Evolutionary conservation across 1,140 invertebrate genomes (phyloP).

Genomic region (Calliopsis andreniformis): DNA sequence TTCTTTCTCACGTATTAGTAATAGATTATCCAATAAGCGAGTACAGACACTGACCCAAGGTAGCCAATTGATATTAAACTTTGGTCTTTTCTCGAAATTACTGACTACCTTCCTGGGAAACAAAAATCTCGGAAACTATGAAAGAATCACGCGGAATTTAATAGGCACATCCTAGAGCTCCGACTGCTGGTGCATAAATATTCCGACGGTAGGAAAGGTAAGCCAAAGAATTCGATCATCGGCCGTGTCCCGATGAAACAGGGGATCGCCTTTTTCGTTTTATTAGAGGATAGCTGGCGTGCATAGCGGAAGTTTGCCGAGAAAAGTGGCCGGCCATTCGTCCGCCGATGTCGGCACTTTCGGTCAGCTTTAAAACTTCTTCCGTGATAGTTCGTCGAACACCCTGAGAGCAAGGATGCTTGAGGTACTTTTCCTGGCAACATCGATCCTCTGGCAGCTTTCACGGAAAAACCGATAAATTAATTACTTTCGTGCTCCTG

Average conservation of each 20-base stretch:
- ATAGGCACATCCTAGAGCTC: not conserved
- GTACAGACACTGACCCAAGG: too few relatives aligned
- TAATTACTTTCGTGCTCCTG: slow-evolving; percentile 44
- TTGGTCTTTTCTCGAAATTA: too few relatives aligned
- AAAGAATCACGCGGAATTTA: not conserved
- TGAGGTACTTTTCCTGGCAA: slow-evolving; percentile 30
- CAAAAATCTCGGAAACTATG: not conserved
- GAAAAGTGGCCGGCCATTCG: slow-evolving; percentile 57
- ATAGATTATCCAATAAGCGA: too few relatives aligned
- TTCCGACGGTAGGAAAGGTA: not conserved
- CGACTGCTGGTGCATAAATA: slow-evolving; percentile 3
- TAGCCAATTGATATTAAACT: too few relatives aligned
- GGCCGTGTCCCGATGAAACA: slow-evolving; percentile 13
- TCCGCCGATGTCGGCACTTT: slow-evolving; percentile 55
- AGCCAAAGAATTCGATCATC: slow-evolving; percentile 28
- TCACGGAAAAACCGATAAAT: slow-evolving; percentile 51
- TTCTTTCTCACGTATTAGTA: too few relatives aligned
- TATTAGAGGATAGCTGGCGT: slow-evolving; percentile 27
- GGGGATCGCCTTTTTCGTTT: not conserved
- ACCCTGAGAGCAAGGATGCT: slow-evolving; percentile 54
- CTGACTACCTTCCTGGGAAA: not conserved
- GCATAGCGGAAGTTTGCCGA: slow-evolving; percentile 51
- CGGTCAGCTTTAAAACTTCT: slow-evolving; percentile 66
- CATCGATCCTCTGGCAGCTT: slow-evolving; percentile 22
- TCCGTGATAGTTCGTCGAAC: slow-evolving; percentile 63